These are phyloP conservation scores for Dinomys branickii DNA, from an alignment of 2,113 vertebrate genomes.

Conservation along the genomic window DNA sequence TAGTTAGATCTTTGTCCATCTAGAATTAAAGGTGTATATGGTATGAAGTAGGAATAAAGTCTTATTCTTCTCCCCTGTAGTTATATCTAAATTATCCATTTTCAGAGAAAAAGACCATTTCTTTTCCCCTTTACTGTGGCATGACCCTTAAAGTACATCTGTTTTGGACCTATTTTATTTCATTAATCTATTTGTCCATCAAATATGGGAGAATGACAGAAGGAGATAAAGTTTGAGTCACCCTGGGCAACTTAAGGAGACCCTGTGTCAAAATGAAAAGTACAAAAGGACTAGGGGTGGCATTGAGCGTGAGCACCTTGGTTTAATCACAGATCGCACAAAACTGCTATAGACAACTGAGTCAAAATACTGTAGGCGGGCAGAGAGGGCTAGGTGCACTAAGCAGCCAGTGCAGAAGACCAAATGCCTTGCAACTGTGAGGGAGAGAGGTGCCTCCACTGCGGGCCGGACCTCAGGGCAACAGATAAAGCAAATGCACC, in stretches of 20 bases:
- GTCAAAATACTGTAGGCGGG: too few relatives aligned
- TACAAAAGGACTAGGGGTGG: neutral
- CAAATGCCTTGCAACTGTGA: too few relatives aligned
- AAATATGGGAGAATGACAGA: neutral
- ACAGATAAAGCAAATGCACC: too few relatives aligned
- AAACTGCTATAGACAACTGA: neutral
- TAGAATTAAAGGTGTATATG: neutral
- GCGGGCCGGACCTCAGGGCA: too few relatives aligned
- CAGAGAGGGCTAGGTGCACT: too few relatives aligned
- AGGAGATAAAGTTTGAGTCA: neutral
- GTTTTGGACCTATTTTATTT: neutral
- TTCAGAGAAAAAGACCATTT: neutral
- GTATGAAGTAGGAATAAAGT: neutral
- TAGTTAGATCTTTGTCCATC: neutral
- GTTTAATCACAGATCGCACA: neutral
- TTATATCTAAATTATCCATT: neutral
- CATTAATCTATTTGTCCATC: neutral
- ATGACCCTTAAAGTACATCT: neutral
- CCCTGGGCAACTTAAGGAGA: neutral
- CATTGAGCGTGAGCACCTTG: neutral
- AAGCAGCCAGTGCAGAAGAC: too few relatives aligned
- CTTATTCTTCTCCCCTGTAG: neutral
- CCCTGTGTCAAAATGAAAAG: neutral
- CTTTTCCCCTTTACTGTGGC: neutral
- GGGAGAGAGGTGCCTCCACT: too few relatives aligned